phyloP scores from a whole-genome alignment of 2,113 vertebrate genomes.

The Tonatia bakeri region DNA sequence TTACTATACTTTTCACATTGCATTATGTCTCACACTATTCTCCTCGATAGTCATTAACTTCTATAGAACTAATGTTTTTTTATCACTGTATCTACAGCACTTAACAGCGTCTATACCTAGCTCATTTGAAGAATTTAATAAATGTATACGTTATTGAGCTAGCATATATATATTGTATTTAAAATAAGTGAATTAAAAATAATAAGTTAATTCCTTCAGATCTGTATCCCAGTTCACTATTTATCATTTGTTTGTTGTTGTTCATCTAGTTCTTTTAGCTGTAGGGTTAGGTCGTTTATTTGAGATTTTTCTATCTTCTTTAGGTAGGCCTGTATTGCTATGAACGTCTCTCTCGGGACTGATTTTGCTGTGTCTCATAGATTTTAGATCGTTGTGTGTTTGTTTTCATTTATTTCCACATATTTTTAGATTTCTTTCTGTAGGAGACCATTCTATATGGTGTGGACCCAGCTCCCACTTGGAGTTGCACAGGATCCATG shows the following conservation, averaged over 20 bases:
- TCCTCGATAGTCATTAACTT: not conserved
- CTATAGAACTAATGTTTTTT: not conserved
- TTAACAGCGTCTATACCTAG: not conserved
- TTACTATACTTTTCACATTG: not conserved
- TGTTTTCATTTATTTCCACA: too few relatives aligned
- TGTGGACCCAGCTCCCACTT: too few relatives aligned
- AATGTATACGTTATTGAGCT: not conserved
- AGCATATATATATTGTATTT: not conserved
- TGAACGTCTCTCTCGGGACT: too few relatives aligned
- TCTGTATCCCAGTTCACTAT: not conserved
- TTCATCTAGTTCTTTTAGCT: too few relatives aligned
- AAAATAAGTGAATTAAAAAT: not conserved
- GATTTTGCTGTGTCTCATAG: too few relatives aligned
- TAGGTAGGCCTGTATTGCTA: too few relatives aligned
- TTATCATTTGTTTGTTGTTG: not conserved
- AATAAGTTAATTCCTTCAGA: not conserved
- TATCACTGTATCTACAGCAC: not conserved
- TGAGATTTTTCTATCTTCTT: too few relatives aligned
- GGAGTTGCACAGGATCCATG: too few relatives aligned
- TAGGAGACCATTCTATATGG: too few relatives aligned
- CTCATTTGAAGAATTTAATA: not conserved
- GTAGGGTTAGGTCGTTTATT: too few relatives aligned
- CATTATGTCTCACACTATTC: not conserved
- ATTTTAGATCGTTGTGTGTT: too few relatives aligned
- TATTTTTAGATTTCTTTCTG: too few relatives aligned